Evolutionary conservation across 2,797 vertebrate genomes (phyloP).

Genomic region (Potorous gilbertii): DNA sequence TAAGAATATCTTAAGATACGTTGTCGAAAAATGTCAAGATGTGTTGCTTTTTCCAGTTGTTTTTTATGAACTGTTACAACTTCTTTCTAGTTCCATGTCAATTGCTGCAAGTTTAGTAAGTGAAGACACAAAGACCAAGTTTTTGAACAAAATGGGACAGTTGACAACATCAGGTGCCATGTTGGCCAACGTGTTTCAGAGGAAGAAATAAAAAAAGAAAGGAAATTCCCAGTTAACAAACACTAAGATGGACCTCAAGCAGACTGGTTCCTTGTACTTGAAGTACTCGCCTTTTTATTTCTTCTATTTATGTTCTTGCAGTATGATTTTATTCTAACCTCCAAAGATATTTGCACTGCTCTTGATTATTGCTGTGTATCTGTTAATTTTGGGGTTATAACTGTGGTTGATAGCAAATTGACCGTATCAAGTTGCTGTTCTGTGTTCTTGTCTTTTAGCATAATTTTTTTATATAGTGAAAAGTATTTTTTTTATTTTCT

Average conservation of each 20-base stretch:
- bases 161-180: conserved; percentile 98
- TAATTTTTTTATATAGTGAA: conserved; percentile 88
- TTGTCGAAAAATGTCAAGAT: conserved; percentile 27
- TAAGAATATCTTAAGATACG: background rate
- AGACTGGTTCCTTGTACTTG: conserved; percentile 93
- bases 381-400: conserved; percentile 87
- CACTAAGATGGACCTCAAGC: conserved; percentile 86
- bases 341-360: conserved; percentile 99
- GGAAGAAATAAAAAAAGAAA: conserved; percentile 91
- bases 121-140: conserved; percentile 99
- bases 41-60: conserved; percentile 29
- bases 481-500: conserved; percentile 85
- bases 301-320: conserved; percentile 87
- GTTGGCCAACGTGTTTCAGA: conserved; percentile 99
- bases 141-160: conserved; percentile 99
- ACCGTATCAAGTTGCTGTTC: conserved; percentile 88
- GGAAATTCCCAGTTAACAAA: conserved; percentile 84
- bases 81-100: conserved; percentile 92
- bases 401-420: conserved; percentile 88
- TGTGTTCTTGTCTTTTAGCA: conserved; percentile 92
- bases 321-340: conserved; percentile 93
- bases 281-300: conserved; percentile 95
- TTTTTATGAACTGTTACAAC: conserved; percentile 47
- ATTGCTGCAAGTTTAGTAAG: conserved; percentile 98
- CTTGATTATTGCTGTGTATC: conserved; percentile 88